These are phyloP conservation scores for Buteo buteo DNA, from an alignment of 2,113 vertebrate species.

Conservation along the genomic window DNA sequence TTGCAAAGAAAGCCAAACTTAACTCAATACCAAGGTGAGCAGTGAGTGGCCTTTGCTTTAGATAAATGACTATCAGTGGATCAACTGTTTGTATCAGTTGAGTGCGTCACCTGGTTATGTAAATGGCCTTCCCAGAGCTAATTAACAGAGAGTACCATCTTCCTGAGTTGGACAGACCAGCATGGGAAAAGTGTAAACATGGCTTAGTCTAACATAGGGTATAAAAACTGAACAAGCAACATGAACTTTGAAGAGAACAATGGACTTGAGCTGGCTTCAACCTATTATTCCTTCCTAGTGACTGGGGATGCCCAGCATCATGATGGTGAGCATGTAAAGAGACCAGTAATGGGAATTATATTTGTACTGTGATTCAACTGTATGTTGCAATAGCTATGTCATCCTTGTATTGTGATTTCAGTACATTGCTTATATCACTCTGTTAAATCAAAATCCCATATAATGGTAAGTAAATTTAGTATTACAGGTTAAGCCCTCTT, in stretches of 20 bases:
- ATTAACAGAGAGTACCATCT: not conserved
- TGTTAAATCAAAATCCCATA: not conserved
- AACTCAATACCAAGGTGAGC: not conserved
- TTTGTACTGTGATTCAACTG: not conserved
- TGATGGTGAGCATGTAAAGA: not conserved
- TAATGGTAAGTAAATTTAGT: not conserved
- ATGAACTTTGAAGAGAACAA: not conserved
- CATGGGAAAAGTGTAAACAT: not conserved
- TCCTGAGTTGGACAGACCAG: not conserved
- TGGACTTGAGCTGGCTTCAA: not conserved
- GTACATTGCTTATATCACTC: not conserved
- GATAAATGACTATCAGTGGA: not conserved
- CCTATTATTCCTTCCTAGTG: not conserved
- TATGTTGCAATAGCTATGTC: not conserved
- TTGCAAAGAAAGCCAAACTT: not conserved
- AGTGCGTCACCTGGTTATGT: not conserved
- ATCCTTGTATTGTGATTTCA: not conserved
- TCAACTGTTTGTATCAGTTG: not conserved
- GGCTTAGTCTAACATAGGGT: not conserved
- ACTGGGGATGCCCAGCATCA: fast-evolving
- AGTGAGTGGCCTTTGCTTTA: not conserved
- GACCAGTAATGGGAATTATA: fast-evolving
- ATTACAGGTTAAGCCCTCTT: not conserved
- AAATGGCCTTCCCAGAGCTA: not conserved
- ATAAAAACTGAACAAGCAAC: not conserved